Base-by-base conservation (phyloP, 2,888 invertebrate species). In the Drepana falcataria region DNA sequence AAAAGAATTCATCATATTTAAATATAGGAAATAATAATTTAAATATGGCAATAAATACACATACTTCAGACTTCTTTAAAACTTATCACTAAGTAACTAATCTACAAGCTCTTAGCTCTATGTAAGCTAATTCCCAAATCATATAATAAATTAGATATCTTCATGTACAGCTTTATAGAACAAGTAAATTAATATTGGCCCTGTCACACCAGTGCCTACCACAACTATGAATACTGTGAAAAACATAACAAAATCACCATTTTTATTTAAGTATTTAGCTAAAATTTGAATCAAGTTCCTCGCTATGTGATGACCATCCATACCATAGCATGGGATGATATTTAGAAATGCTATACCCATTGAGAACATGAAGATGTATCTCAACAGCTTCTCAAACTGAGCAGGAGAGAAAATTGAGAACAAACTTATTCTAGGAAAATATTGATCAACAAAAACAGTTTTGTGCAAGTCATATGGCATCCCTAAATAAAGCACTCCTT, bases 221-320 rank as follows among this genome's bases (percentile, higher is more conserved):
- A 94, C 90, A 63, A 95, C 93, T 59, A 95, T 92, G 57, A 94
- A 92, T 53, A 95, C 89, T 52, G 95, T 89, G 47, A 84, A 83
- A 63, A 88, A 85, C 48, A 83, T 85, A 5, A 89, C 83, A 78
- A 90, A 90, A 59, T 90, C 87, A 59, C 93, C 74, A 95, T 91
- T 77, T 92, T 93, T 72, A 93, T 93, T 79, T 82, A 91, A 72
- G 89, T 91, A 77, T 91, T 92, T 81, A 82, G 93, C 74, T 84
- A 94, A 80, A 63, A 93, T 85, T 77, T 94, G 93, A 58, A 94
- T 92, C 52, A 96, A 83, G 60, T 93, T 93, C 71, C 93, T 93
- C 49, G 95, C 93, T 68, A 99, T 98, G 81, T 96, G 95, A 76
- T 98, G 96, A 0, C 99, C 99, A 83, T 99, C 99, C 76, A 98